Evolutionary conservation across 2,888 invertebrate genomes (phyloP).

Genomic region (Meganola albula): DNA sequence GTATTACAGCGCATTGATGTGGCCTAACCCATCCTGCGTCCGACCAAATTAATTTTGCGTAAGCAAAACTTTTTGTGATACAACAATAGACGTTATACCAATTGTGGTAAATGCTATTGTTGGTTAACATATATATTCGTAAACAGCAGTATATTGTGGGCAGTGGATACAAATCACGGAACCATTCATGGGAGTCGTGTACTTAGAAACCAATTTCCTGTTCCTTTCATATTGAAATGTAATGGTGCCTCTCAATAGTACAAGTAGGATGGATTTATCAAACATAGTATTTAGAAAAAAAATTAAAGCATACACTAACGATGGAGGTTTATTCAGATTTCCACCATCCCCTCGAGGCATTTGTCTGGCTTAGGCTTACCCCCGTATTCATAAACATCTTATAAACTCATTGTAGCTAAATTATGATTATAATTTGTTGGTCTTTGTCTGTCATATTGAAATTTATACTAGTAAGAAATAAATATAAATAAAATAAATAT

Average conservation of each 20-base stretch:
- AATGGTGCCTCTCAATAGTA: slow-evolving; percentile 52
- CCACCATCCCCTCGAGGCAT: no score
- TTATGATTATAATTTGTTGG: no score
- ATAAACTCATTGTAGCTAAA: no score
- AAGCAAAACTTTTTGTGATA: slow-evolving; percentile 9
- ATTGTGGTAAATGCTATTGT: slow-evolving; percentile 29
- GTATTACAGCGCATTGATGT: slow-evolving; percentile 40
- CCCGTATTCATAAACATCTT: no score
- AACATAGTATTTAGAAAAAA: slow-evolving; percentile 7
- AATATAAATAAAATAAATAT: no score
- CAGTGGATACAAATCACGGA: slow-evolving; percentile 64
- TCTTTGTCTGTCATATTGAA: no score
- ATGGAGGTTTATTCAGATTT: no score
- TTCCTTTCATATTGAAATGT: slow-evolving; percentile 72
- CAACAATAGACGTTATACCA: slow-evolving; percentile 15
- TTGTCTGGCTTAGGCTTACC: no score
- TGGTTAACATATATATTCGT: slow-evolving; percentile 22
- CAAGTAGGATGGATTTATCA: slow-evolving; percentile 38
- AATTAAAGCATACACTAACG: no score
- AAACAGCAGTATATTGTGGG: slow-evolving; percentile 34
- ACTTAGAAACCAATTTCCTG: slow-evolving; percentile 74
- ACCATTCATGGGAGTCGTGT: slow-evolving; percentile 55
- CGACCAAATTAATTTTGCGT: slow-evolving; percentile 21
- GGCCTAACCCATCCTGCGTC: slow-evolving; percentile 31
- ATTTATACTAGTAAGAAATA: no score